A percentile compares a stretch with the other conserved stretches of the same genome.
phyloP scores from a whole-genome alignment of 2,888 invertebrate genomes.

The Hypena proboscidalis region DNA sequence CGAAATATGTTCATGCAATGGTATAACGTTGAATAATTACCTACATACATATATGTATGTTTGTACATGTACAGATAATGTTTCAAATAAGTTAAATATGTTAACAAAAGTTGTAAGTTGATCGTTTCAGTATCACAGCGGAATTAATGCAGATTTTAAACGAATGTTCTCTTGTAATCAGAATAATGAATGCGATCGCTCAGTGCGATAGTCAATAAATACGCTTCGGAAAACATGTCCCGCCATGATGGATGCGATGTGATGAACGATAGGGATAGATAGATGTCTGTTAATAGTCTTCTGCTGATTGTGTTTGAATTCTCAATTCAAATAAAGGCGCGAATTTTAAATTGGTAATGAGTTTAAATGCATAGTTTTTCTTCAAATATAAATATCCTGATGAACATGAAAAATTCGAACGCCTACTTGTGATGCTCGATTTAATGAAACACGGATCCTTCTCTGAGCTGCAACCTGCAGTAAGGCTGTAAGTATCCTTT shows the following conservation, averaged over 20 bases:
- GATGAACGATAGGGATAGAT: conserved; percentile 73
- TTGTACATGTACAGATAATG: background rate
- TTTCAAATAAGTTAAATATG: background rate
- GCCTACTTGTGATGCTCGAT: no score
- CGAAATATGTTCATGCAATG: no score
- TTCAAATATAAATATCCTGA: no score
- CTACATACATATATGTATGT: no score
- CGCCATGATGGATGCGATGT: conserved; percentile 77
- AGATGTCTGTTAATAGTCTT: conserved; percentile 58
- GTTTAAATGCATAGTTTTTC: no score
- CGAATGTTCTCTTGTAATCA: conserved; percentile 54
- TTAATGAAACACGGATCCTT: no score
- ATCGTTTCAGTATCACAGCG: conserved; percentile 2
- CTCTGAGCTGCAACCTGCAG: no score
- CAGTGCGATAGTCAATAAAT: conserved; percentile 76
- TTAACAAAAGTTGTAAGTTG: background rate
- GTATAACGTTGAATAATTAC: no score
- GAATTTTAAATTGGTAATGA: no score
- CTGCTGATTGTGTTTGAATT: conserved; percentile 9
- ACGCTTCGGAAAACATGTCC: conserved; percentile 79
- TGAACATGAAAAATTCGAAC: no score
- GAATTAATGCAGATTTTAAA: conserved; percentile 20
- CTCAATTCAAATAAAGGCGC: no score
- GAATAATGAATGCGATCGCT: conserved; percentile 76
- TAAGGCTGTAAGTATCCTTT: no score